phyloP scores from a whole-genome alignment of 2,888 invertebrate species.

The Leucophenga montana region DNA sequence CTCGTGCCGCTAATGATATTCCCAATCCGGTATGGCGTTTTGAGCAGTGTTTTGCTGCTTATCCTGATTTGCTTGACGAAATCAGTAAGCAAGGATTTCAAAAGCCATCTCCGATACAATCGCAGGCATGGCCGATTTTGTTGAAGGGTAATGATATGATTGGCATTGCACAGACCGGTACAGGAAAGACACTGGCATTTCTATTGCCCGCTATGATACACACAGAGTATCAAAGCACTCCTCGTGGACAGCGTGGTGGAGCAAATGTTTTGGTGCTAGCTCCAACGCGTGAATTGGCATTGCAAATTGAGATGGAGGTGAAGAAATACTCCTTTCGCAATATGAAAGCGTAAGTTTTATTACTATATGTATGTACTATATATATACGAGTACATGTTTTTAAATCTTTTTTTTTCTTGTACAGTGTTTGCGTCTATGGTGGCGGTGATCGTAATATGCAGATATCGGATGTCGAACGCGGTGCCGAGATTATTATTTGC shows the following conservation, averaged over 20 bases:
- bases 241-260: slow-evolving; percentile 82
- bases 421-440: slow-evolving; percentile 90
- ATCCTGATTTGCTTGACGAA: slow-evolving; percentile 88
- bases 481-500: slow-evolving; percentile 96
- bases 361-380: too few relatives aligned
- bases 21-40: slow-evolving; percentile 78
- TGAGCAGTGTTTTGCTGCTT: slow-evolving; percentile 85
- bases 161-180: slow-evolving; percentile 96
- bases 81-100: slow-evolving; percentile 86
- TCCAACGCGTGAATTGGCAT: slow-evolving; percentile 93
- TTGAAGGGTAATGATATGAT: slow-evolving; percentile 93
- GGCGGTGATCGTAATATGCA: slow-evolving; percentile 89
- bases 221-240: slow-evolving; percentile 87
- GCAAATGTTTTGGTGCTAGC: slow-evolving; percentile 92
- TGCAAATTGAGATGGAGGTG: slow-evolving; percentile 94
- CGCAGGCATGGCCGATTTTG: slow-evolving; percentile 95
- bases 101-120: slow-evolving; percentile 92
- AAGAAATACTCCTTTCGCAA: slow-evolving; percentile 89
- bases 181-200: slow-evolving; percentile 96
- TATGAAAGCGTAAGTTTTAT: slow-evolving; percentile 82
- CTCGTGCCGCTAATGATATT: slow-evolving; percentile 61
- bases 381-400: background rate
- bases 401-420: background rate
- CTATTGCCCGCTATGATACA: slow-evolving; percentile 94
- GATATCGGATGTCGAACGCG: slow-evolving; percentile 81